Conservation (phyloP, 1,140 invertebrate species). For the Goniozus legneri region DNA sequence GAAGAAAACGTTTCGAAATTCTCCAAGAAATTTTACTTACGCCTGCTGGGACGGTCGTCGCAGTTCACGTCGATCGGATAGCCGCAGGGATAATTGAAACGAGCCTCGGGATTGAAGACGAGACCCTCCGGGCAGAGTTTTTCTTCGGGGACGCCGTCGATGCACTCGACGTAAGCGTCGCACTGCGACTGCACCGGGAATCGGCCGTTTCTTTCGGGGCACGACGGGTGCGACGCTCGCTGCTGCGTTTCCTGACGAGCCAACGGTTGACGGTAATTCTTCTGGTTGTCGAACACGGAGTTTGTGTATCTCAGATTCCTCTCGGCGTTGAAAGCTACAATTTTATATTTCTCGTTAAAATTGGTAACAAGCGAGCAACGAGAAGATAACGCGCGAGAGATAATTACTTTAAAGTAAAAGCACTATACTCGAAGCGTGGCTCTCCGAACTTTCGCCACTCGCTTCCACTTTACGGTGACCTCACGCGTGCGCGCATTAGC, state of each 20-base stretch:
- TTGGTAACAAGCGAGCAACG: too few relatives aligned
- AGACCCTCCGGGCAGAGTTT: slow-evolving; percentile 82
- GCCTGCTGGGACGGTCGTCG: slow-evolving; percentile 63
- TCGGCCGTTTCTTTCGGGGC: slow-evolving; percentile 67
- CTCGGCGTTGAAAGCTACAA: slow-evolving; percentile 5
- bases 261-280: background rate
- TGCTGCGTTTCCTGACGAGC: too few relatives aligned
- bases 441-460: too few relatives aligned
- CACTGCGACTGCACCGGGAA: slow-evolving; percentile 69
- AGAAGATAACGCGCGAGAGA: too few relatives aligned
- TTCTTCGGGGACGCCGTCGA: slow-evolving; percentile 70
- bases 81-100: slow-evolving; percentile 74
- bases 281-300: slow-evolving; percentile 6
- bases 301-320: slow-evolving; percentile 9
- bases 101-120: slow-evolving; percentile 72
- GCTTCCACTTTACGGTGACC: too few relatives aligned
- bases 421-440: too few relatives aligned
- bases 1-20: background rate
- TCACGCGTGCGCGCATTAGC: too few relatives aligned
- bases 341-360: too few relatives aligned
- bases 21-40: slow-evolving; percentile 58
- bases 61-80: slow-evolving; percentile 82
- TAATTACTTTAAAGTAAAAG: too few relatives aligned
- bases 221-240: slow-evolving; percentile 37
- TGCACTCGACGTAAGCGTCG: slow-evolving; percentile 69